phyloP scores from a whole-genome alignment of 1,140 invertebrate species.

The Drosophila suzukii region DNA sequence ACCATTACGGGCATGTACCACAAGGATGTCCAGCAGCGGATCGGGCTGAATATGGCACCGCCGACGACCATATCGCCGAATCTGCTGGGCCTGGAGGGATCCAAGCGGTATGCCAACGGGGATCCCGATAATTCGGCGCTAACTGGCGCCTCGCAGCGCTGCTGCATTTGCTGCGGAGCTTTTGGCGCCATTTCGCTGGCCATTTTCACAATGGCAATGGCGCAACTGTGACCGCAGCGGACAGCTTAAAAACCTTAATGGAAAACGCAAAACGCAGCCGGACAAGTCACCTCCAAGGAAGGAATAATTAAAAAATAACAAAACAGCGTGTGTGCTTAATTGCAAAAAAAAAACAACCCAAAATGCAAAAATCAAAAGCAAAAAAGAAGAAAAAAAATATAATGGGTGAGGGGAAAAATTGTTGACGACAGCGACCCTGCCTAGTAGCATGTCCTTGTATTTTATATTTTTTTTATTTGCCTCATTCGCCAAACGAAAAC shows the following conservation, averaged over 20 bases:
- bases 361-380: conserved; percentile 35
- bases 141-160: conserved; percentile 69
- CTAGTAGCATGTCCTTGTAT: conserved; percentile 59
- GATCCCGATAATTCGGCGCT: conserved; percentile 84
- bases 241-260: conserved; percentile 36
- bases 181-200: conserved; percentile 56
- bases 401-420: conserved; percentile 16
- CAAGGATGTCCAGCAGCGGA: conserved; percentile 78
- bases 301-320: conserved; percentile 77
- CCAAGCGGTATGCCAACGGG: conserved; percentile 77
- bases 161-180: conserved; percentile 62
- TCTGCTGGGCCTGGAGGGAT: conserved; percentile 80
- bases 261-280: conserved; percentile 18
- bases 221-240: conserved; percentile 68
- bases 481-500: conserved; percentile 47
- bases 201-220: conserved; percentile 50
- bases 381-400: conserved; percentile 23
- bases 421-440: conserved; percentile 21
- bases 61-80: conserved; percentile 83
- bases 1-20: conserved; percentile 82
- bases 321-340: conserved; percentile 33
- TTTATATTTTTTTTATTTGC: conserved; percentile 55
- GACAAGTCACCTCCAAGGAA: conserved; percentile 20
- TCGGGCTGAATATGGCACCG: conserved; percentile 66
- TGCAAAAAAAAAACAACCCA: conserved; percentile 17